Conservation (phyloP, 2,113 vertebrate genomes). For the Mungos mungo region DNA sequence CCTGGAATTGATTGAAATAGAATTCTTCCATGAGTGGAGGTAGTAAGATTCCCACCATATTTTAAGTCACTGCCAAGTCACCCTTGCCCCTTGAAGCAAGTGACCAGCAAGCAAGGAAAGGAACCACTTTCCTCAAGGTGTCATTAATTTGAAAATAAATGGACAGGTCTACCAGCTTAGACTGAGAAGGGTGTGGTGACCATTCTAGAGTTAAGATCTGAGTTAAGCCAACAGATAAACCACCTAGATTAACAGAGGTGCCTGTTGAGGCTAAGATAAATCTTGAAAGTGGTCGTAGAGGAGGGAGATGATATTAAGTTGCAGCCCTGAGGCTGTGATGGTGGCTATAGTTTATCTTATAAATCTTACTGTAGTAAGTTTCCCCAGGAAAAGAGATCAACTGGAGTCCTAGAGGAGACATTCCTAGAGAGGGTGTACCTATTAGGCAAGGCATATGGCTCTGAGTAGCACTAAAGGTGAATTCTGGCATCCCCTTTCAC, state of each 20-base stretch:
- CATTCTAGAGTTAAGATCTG: neutral
- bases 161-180: neutral
- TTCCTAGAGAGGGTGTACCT: neutral
- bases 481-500: neutral
- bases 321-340: neutral
- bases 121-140: neutral
- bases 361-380: neutral
- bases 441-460: neutral
- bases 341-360: neutral
- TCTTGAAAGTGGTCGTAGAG: neutral
- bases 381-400: neutral
- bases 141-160: constrained; percentile 12
- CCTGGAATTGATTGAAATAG: neutral
- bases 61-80: neutral
- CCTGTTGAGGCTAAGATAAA: neutral
- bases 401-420: neutral
- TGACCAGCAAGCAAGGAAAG: neutral
- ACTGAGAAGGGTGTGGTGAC: neutral
- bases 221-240: neutral
- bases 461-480: neutral
- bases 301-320: neutral
- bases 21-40: neutral
- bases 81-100: neutral
- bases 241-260: neutral
- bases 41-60: neutral